Conservation (phyloP, 2,113 vertebrate genomes). For the Trochalopteron elliotii region DNA sequence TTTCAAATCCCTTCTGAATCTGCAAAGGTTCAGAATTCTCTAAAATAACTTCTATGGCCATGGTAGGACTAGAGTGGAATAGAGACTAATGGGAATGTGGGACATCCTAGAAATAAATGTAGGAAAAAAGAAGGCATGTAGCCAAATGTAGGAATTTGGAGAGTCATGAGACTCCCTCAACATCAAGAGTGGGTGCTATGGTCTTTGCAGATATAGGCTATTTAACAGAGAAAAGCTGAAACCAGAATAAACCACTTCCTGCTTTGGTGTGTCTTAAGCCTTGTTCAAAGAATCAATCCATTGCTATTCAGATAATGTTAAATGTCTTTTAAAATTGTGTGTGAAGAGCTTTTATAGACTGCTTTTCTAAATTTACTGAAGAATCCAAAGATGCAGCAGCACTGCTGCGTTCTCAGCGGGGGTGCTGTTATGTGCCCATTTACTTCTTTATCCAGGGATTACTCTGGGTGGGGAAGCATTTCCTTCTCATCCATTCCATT, state of each 20-base stretch:
- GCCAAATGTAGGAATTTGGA: background rate
- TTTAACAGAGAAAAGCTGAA: background rate
- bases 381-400: background rate
- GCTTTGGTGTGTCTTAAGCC: background rate
- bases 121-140: background rate
- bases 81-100: no score
- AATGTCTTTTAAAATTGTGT: background rate
- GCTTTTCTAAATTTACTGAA: background rate
- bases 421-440: background rate
- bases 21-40: background rate
- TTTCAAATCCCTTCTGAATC: background rate
- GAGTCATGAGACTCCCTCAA: fast-evolving
- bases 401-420: background rate
- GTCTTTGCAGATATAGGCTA: background rate
- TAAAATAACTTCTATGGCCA: background rate
- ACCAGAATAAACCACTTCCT: background rate
- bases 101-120: background rate
- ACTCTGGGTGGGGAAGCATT: background rate
- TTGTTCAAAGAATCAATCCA: background rate
- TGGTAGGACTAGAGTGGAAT: background rate
- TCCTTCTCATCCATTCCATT: background rate
- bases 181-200: background rate
- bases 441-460: background rate
- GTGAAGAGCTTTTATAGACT: background rate
- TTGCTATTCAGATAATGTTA: background rate